phyloP scores from a whole-genome alignment of 2,888 invertebrate genomes.

The Drosophila robusta region DNA sequence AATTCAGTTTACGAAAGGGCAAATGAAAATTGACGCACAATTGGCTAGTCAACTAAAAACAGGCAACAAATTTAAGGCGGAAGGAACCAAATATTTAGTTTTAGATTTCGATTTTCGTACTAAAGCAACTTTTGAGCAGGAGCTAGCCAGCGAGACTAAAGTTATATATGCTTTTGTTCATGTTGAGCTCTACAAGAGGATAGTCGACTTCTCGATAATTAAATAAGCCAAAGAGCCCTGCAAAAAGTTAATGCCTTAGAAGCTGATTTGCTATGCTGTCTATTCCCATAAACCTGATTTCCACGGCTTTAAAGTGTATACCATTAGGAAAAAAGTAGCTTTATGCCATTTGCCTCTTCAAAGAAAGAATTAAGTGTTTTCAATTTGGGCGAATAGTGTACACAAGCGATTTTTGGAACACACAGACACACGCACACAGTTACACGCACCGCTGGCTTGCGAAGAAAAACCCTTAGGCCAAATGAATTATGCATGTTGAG shows the following conservation, averaged over 20 bases:
- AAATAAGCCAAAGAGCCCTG: too few species aligned
- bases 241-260: too few species aligned
- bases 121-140: neutral
- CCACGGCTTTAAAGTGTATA: too few species aligned
- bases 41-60: slow-evolving; percentile 14
- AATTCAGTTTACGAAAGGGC: slow-evolving; percentile 15
- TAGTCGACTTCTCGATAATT: too few species aligned
- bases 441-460: slow-evolving; percentile 9
- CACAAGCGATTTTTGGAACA: neutral
- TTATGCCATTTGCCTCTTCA: neutral
- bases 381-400: neutral
- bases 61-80: slow-evolving; percentile 12
- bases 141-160: neutral
- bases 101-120: neutral
- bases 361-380: neutral
- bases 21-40: slow-evolving; percentile 13
- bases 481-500: slow-evolving; percentile 71
- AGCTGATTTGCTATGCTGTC: too few species aligned
- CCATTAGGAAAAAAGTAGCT: neutral
- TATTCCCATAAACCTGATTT: neutral
- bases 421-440: neutral
- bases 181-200: too few species aligned
- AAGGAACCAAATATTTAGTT: neutral
- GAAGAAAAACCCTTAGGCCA: slow-evolving; percentile 58
- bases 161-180: too few species aligned